A percentile compares a stretch with the other conserved stretches of the same genome.
Conservation (phyloP, 2,113 vertebrate genomes). For the Isurus oxyrinchus region DNA sequence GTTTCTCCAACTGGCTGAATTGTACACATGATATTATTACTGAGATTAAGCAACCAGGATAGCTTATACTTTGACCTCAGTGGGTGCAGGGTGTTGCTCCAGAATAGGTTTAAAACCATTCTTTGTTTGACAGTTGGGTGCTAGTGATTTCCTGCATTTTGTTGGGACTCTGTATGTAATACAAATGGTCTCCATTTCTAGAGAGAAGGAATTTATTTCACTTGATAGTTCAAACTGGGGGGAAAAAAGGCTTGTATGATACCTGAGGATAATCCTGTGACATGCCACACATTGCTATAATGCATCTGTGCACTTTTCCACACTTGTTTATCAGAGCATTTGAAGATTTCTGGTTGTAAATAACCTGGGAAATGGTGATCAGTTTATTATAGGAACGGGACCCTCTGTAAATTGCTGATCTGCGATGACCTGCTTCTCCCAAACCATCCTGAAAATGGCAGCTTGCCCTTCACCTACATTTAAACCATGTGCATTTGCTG, state of each 20-base stretch:
- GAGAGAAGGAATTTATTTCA: neutral
- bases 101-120: neutral
- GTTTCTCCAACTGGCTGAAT: neutral
- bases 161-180: neutral
- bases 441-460: too few relatives aligned
- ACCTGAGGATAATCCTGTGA: neutral
- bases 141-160: neutral
- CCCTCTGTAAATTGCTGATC: too few relatives aligned
- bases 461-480: too few relatives aligned
- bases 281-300: too few relatives aligned
- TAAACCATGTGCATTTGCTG: too few relatives aligned
- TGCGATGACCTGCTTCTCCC: too few relatives aligned
- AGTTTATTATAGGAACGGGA: too few relatives aligned
- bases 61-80: neutral
- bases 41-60: neutral
- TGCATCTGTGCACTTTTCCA: neutral
- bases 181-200: neutral
- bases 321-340: too few relatives aligned
- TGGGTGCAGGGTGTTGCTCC: neutral
- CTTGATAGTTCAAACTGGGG: neutral
- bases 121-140: neutral
- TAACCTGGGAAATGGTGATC: too few relatives aligned
- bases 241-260: neutral
- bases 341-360: too few relatives aligned
- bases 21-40: neutral